These are phyloP conservation scores for Carassius carassius DNA, from an alignment of 2,113 vertebrate genomes.

Conservation along the genomic window DNA sequence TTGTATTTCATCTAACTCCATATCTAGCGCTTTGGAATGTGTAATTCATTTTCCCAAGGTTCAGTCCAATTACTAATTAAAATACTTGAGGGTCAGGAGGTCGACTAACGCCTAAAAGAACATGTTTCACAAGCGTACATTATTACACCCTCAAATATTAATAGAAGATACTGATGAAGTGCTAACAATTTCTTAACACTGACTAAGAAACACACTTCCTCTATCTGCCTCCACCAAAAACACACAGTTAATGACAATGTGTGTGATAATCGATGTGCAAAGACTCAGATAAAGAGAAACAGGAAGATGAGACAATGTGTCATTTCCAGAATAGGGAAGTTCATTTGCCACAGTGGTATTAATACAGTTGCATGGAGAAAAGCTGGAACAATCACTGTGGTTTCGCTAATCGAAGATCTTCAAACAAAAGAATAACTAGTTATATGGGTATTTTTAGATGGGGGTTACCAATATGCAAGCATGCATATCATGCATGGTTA, in stretches of 20 bases:
- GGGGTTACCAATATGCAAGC: neutral
- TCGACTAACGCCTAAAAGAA: neutral
- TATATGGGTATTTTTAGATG: neutral
- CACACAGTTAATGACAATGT: slow-evolving; percentile 3
- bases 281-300: slow-evolving; percentile 79
- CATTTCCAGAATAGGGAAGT: slow-evolving; percentile 88
- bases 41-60: neutral
- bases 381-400: slow-evolving; percentile 82
- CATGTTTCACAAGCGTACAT: neutral
- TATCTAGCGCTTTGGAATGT: neutral
- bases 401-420: slow-evolving; percentile 79
- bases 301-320: slow-evolving; percentile 93
- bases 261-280: slow-evolving; percentile 62
- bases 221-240: slow-evolving; percentile 4
- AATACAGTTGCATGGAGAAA: slow-evolving; percentile 91
- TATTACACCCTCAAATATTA: slow-evolving; percentile 13
- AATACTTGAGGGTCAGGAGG: neutral
- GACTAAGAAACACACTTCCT: slow-evolving; percentile 32
- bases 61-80: neutral
- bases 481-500: too few species aligned
- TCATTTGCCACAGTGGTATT: slow-evolving; percentile 82
- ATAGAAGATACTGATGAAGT: slow-evolving; percentile 30
- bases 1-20: neutral
- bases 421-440: slow-evolving; percentile 53
- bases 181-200: slow-evolving; percentile 28